These are phyloP conservation scores for Acleris literana DNA, from an alignment of 2,888 invertebrate species.

Conservation along the genomic window DNA sequence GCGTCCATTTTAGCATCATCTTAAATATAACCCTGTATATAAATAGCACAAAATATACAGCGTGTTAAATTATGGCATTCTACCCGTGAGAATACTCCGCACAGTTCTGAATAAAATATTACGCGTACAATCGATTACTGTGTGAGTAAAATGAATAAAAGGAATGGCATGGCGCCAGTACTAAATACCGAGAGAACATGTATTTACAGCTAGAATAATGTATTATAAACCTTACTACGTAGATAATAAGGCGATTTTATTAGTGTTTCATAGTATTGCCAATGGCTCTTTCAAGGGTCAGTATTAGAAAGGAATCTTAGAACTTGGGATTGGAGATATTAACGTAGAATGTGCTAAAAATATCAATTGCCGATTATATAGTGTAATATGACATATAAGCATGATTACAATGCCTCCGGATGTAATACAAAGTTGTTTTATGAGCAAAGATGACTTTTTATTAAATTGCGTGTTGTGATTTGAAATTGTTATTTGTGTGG, in stretches of 20 bases:
- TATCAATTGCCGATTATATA: conserved; percentile 57
- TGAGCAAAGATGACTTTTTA: conserved; percentile 2
- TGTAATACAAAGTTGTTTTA: conserved; percentile 18
- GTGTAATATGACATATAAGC: conserved; percentile 45
- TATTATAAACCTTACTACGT: conserved; percentile 5
- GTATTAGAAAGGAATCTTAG: too few species aligned
- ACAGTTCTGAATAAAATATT: conserved; percentile 49
- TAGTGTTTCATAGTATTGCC: background rate
- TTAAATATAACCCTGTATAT: too few species aligned
- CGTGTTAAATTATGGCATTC: conserved; percentile 24
- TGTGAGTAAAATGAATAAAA: conserved; percentile 34
- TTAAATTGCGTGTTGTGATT: conserved; percentile 10
- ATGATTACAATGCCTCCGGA: conserved; percentile 23
- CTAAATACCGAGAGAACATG: conserved; percentile 27
- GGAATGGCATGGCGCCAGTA: conserved; percentile 34
- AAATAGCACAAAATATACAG: background rate
- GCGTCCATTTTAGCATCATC: too few species aligned
- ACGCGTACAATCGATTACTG: conserved; percentile 50
- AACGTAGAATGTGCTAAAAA: conserved; percentile 56
- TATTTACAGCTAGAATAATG: background rate
- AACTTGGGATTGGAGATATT: too few species aligned
- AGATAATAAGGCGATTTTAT: background rate
- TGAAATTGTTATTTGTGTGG: background rate
- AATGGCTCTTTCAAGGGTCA: too few species aligned
- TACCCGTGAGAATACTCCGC: conserved; percentile 27